phyloP scores from a whole-genome alignment of 2,888 invertebrate genomes.

The Eilema sororculum region DNA sequence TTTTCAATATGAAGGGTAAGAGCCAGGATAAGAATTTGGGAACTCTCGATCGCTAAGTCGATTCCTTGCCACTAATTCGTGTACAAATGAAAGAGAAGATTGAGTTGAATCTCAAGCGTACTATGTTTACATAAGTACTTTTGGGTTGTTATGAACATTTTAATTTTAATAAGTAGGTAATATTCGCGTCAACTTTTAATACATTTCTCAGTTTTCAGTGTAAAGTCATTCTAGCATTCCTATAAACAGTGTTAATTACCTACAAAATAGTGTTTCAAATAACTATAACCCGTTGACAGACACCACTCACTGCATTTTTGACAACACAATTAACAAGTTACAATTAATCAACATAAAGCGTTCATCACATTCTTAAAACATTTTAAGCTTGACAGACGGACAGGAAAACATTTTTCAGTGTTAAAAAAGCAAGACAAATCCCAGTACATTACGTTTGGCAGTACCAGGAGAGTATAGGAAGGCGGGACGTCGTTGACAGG shows the following conservation, averaged over 20 bases:
- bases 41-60: no score
- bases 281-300: slow-evolving; percentile 44
- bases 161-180: not conserved
- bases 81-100: no score
- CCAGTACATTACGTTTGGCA: slow-evolving; percentile 71
- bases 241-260: not conserved
- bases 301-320: slow-evolving; percentile 33
- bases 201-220: not conserved
- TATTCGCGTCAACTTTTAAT: not conserved
- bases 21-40: no score
- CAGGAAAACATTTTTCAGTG: slow-evolving; percentile 57
- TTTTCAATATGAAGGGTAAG: no score
- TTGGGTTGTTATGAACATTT: no score
- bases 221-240: not conserved
- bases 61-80: no score
- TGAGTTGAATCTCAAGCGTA: no score
- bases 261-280: slow-evolving; percentile 10
- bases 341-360: slow-evolving; percentile 48
- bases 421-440: slow-evolving; percentile 62
- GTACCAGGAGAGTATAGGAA: slow-evolving; percentile 81
- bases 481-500: slow-evolving; percentile 82
- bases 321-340: slow-evolving; percentile 50
- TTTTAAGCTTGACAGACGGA: slow-evolving; percentile 53
- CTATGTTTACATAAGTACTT: no score
- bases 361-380: slow-evolving; percentile 57